Base-by-base conservation (phyloP, 2,113 vertebrate genomes). In the Brienomyrus longianalis region DNA sequence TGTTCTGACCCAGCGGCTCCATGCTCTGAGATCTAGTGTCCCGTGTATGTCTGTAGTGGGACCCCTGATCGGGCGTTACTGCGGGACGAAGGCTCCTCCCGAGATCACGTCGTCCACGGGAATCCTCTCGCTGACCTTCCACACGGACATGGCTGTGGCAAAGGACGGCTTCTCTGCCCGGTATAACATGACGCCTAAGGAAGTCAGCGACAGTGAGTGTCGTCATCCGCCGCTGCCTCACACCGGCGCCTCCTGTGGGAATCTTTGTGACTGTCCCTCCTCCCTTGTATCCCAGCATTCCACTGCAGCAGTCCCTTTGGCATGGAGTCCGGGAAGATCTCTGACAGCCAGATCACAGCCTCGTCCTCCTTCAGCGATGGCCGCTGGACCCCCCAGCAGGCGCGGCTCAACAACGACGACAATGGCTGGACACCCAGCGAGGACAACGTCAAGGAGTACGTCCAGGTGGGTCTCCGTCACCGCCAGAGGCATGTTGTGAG, bases 61-160 rank as follows among this genome's bases (percentile, higher is more conserved):
- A 11, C 98, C 98, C 89, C 96, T 98, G 94, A 99, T 99, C 93
- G 98, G 98, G 92, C 97, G 97, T 86, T 99, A 99, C 93, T 99
- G 98, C 83, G 98, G 98, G 47, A 97, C 96, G 23, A 97, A 96
- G 93, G 97, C 98, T 83, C 98, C 98, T 0, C 97, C 98, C 0
- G 97, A 98, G 93, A 98, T 99, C 93, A 97, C 96, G 9, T 99
- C 98, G 0, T 97, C 97, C 0, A 99, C 98, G 0, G 98, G 98
- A 0, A 96, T 99, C 91, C 96, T 99, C 52, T 99, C 98, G 0
- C 96, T 99, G 92, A 96, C 97, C 91, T 99, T 99, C 94, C 98
- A 98, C 94, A 99, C 98, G 0, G 98, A 99, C 94, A 97, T 99
- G 97, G 98, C 98, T 0, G 98, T 99, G 90, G 98, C 98, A 52